Percentiles rank a stretch among this genome's conserved stretches.
phyloP scores from a whole-genome alignment of 1,140 invertebrate species.

The Drosophila guanche region DNA sequence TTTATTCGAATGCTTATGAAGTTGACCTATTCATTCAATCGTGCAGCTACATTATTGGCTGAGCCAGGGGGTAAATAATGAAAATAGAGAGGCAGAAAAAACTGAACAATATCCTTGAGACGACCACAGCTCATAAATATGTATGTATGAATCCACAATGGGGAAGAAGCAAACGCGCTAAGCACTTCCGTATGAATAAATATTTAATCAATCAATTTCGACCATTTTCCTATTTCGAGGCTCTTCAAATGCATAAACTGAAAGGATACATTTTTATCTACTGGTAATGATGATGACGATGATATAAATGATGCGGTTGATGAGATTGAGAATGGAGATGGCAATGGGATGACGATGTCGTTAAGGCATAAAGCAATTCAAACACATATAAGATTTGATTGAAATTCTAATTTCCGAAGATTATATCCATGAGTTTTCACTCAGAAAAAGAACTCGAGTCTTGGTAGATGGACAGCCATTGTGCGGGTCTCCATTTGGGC shows the following conservation, averaged over 20 bases:
- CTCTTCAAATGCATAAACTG: constrained; percentile 65
- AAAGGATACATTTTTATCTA: constrained; percentile 58
- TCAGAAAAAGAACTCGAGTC: neutral
- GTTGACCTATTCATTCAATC: neutral
- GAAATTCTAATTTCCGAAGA: constrained; percentile 73
- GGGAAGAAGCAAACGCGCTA: constrained; percentile 38
- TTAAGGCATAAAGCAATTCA: constrained; percentile 73
- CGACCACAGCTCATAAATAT: constrained; percentile 50
- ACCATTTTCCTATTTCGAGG: constrained; percentile 56
- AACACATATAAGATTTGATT: constrained; percentile 80
- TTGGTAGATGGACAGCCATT: constrained; percentile 37
- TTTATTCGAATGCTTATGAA: constrained; percentile 1
- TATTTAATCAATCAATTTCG: constrained; percentile 80
- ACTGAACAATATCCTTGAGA: neutral
- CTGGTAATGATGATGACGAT: constrained; percentile 30
- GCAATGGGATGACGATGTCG: constrained; percentile 22
- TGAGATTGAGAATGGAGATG: neutral
- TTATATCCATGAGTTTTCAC: constrained; percentile 39
- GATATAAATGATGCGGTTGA: constrained; percentile 13
- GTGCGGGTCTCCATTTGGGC: constrained; percentile 17
- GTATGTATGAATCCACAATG: constrained; percentile 6
- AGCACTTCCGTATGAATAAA: constrained; percentile 77
- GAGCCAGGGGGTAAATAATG: constrained; percentile 17
- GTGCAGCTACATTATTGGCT: constrained; percentile 43
- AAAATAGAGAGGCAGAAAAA: constrained; percentile 29